Percentiles rank a stretch among this genome's conserved stretches.
These are phyloP conservation scores for Erinaceus europaeus DNA, from an alignment of 2,113 vertebrate genomes.

Conservation along the genomic window DNA sequence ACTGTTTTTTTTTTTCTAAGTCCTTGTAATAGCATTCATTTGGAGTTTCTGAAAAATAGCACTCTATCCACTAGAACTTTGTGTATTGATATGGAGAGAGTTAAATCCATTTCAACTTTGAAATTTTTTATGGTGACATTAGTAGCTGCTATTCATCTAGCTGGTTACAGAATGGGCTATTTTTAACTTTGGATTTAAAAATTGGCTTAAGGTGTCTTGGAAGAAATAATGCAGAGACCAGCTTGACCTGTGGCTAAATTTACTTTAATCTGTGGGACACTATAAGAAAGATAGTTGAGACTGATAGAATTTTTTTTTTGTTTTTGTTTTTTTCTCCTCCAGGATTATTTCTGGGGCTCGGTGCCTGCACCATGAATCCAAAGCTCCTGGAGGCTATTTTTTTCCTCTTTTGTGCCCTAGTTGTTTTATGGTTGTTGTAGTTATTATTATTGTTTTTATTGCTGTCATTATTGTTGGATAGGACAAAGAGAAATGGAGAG, in stretches of 20 bases:
- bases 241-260: not conserved
- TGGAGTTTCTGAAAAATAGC: not conserved
- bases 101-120: not conserved
- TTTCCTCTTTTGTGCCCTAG: no score
- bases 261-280: not conserved
- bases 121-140: not conserved
- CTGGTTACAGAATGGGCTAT: not conserved
- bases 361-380: no score
- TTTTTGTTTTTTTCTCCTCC: no score
- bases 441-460: no score
- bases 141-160: conserved; percentile 18
- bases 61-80: not conserved
- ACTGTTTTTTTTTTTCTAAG: not conserved
- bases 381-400: no score
- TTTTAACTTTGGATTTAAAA: conserved; percentile 20
- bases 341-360: no score
- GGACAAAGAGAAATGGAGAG: no score
- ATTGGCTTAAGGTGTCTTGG: not conserved
- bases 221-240: not conserved
- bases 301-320: no score
- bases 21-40: not conserved
- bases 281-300: not conserved
- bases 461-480: no score
- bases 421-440: no score
- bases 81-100: not conserved